Conservation (phyloP, 2,797 vertebrate genomes). For the Mormyrops boulengeri region DNA sequence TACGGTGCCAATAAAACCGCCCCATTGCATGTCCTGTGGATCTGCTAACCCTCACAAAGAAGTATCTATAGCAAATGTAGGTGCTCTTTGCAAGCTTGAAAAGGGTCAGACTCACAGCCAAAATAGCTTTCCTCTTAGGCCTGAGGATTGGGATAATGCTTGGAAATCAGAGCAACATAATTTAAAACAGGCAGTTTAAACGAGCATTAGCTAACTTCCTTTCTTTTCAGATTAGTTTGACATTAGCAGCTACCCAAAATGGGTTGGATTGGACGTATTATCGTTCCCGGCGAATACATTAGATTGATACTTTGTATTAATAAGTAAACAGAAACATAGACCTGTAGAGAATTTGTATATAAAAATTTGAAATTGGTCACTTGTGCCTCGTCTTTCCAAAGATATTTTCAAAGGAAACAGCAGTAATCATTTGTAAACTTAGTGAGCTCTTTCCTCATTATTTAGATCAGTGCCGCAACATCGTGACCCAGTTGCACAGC, state of each 20-base stretch:
- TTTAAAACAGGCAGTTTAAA: neutral
- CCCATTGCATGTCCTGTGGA: neutral
- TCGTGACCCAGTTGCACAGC: slow-evolving; percentile 33
- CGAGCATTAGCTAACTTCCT: neutral
- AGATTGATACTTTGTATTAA: neutral
- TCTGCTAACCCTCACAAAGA: neutral
- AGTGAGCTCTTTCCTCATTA: neutral
- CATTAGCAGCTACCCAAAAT: neutral
- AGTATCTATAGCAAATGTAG: neutral
- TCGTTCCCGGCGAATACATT: neutral
- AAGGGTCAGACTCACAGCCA: neutral
- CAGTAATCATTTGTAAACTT: neutral
- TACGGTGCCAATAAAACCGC: neutral
- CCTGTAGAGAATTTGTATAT: neutral
- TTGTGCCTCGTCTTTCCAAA: neutral
- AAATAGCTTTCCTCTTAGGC: neutral
- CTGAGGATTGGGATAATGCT: neutral
- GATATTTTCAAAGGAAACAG: neutral
- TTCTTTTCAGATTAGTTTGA: neutral
- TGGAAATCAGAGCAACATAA: neutral
- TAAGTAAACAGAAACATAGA: neutral
- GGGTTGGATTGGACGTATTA: neutral
- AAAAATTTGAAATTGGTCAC: neutral
- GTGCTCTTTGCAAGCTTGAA: neutral
- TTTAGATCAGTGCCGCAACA: slow-evolving; percentile 14